Evolutionary conservation across 1,140 invertebrate genomes (phyloP).

Genomic region (Holcopasites calliopsidis): DNA sequence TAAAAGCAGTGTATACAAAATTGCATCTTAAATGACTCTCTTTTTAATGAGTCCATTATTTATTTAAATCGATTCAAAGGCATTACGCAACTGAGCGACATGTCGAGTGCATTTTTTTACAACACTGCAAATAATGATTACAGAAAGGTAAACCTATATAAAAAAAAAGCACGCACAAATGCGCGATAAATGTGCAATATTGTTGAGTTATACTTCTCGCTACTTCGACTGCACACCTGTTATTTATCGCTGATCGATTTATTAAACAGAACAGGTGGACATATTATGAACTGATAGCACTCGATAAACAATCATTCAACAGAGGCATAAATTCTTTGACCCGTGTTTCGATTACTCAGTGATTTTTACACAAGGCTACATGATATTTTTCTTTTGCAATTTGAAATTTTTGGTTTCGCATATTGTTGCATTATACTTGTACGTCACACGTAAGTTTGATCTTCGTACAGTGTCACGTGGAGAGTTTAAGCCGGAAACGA

Average conservation of each 20-base stretch:
- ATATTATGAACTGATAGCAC: conserved; percentile 14
- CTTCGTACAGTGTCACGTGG: too few species aligned
- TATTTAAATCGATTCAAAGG: not conserved
- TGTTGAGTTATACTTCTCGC: not conserved
- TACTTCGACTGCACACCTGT: conserved; percentile 8
- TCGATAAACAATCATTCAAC: conserved; percentile 5
- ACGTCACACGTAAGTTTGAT: too few species aligned
- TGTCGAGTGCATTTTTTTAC: not conserved
- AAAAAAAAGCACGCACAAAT: not conserved
- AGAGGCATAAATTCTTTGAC: not conserved
- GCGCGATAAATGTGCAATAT: not conserved
- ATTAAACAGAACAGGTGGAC: not conserved
- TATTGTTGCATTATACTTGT: too few species aligned
- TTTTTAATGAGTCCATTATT: too few species aligned
- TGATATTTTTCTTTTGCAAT: too few species aligned
- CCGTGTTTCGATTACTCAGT: too few species aligned
- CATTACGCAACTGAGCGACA: not conserved
- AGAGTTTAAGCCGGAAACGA: too few species aligned
- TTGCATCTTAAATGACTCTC: too few species aligned
- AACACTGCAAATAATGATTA: not conserved
- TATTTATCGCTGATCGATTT: conserved; percentile 12
- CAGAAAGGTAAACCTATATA: not conserved
- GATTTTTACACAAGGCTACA: too few species aligned
- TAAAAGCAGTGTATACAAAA: not conserved
- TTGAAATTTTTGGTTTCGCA: too few species aligned